A percentile compares a stretch with the other conserved stretches of the same genome.
Evolutionary conservation across 2,113 vertebrate species (phyloP).

Genomic region (Menidia beryllina): DNA sequence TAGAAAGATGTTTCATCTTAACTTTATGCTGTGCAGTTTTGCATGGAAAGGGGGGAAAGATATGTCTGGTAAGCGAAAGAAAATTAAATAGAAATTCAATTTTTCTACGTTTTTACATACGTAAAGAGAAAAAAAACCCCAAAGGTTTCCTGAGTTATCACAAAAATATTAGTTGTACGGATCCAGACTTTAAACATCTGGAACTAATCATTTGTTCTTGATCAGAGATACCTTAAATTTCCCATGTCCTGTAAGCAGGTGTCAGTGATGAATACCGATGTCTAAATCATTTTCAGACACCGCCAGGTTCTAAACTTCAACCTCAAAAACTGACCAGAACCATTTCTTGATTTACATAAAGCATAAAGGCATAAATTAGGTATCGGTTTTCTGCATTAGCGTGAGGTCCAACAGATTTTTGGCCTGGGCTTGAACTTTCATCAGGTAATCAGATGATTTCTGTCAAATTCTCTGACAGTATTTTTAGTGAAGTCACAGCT

Average conservation of each 20-base stretch:
- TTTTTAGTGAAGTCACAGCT: not conserved
- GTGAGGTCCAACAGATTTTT: not conserved
- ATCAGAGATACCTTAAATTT: conserved; percentile 53
- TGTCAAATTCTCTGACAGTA: not conserved
- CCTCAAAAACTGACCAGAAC: not conserved
- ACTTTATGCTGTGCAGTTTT: not conserved
- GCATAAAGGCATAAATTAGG: conserved; percentile 6
- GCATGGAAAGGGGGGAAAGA: not conserved
- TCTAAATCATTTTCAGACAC: not conserved
- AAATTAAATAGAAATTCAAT: too few species aligned
- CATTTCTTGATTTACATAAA: not conserved
- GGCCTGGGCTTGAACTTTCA: conserved; percentile 1
- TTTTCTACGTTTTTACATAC: too few species aligned
- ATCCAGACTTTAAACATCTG: conserved; percentile 45
- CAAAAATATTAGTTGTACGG: not conserved
- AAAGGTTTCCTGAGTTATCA: too few species aligned
- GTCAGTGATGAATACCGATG: conserved; percentile 23
- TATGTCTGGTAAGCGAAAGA: too few species aligned
- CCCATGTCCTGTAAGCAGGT: conserved; percentile 38
- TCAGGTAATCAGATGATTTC: not conserved
- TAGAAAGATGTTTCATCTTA: conserved; percentile 12
- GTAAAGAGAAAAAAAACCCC: too few species aligned
- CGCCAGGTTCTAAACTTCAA: not conserved
- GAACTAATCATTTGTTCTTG: conserved; percentile 14
- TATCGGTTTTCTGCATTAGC: not conserved